A percentile compares a stretch with the other conserved stretches of the same genome.
These are phyloP conservation scores for Erpornis zantholeuca DNA, from an alignment of 2,113 vertebrate genomes.

Conservation along the genomic window DNA sequence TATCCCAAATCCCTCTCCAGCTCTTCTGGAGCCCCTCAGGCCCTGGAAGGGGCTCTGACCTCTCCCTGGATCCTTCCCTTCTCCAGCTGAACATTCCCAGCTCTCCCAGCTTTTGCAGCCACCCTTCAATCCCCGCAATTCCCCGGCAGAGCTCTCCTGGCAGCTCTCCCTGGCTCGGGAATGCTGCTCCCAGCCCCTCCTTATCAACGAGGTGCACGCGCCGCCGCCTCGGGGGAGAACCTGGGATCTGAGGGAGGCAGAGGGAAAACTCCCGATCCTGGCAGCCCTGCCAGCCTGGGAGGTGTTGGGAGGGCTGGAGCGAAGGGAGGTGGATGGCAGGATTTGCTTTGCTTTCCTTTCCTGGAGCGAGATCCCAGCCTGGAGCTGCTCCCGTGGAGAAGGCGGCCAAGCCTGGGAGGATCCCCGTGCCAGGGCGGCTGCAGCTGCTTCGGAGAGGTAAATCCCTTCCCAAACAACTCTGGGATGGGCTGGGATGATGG, in stretches of 20 bases:
- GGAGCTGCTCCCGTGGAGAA: not conserved
- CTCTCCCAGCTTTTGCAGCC: not conserved
- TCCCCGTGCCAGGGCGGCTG: not conserved
- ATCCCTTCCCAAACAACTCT: not conserved
- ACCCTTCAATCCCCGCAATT: not conserved
- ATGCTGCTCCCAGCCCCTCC: not conserved
- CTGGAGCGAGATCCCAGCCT: not conserved
- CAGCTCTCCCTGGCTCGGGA: not conserved
- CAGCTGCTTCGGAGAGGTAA: not conserved
- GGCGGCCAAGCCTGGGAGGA: not conserved
- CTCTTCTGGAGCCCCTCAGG: not conserved
- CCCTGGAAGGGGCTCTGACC: not conserved
- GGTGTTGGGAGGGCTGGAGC: not conserved
- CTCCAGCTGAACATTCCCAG: not conserved
- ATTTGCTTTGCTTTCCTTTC: not conserved
- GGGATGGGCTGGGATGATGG: not conserved
- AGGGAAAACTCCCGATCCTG: not conserved
- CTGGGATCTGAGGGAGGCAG: not conserved
- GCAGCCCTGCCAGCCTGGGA: not conserved
- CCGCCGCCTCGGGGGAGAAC: not conserved
- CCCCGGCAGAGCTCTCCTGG: not conserved
- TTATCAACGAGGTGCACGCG: not conserved
- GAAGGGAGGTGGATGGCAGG: fast-evolving
- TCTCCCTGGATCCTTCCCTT: not conserved
- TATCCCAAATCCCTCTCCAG: not conserved